Conservation (phyloP, 92 coral and sea anemone species). For the Bergia puertoricense region DNA sequence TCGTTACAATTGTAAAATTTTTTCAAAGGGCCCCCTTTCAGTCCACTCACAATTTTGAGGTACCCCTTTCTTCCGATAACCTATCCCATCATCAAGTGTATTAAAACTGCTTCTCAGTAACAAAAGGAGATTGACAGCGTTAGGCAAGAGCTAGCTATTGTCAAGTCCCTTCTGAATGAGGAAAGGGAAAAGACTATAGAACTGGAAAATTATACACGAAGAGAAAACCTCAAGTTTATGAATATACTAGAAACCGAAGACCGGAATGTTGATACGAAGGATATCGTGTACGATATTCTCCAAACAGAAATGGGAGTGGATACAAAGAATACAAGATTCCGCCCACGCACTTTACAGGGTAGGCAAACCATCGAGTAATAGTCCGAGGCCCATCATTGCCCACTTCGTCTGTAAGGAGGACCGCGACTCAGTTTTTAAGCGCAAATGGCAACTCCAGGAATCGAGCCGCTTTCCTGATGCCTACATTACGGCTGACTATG, state of each 20-base stretch:
- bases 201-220: slow-evolving; percentile 21
- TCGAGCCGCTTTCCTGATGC: slow-evolving; percentile 16
- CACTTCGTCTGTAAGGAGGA: slow-evolving; percentile 34
- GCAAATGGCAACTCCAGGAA: slow-evolving; percentile 17
- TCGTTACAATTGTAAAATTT: too few species aligned
- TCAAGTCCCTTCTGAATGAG: not conserved
- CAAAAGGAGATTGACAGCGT: not conserved
- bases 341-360: not conserved
- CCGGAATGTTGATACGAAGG: not conserved
- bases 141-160: not conserved
- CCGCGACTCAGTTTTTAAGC: slow-evolving; percentile 6
- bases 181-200: slow-evolving; percentile 6
- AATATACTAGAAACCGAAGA: slow-evolving; percentile 21
- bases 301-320: not conserved
- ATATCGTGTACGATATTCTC: not conserved
- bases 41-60: too few species aligned
- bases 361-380: not conserved
- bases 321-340: not conserved
- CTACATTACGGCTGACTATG: slow-evolving; percentile 26
- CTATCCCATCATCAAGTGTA: too few species aligned
- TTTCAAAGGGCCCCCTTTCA: too few species aligned
- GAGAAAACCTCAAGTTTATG: slow-evolving; percentile 25
- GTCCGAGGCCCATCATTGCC: slow-evolving; percentile 13
- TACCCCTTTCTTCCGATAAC: too few species aligned
- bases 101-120: not conserved